These are phyloP conservation scores for Silvanus unidentatus DNA, from an alignment of 2,888 invertebrate genomes.

Conservation along the genomic window DNA sequence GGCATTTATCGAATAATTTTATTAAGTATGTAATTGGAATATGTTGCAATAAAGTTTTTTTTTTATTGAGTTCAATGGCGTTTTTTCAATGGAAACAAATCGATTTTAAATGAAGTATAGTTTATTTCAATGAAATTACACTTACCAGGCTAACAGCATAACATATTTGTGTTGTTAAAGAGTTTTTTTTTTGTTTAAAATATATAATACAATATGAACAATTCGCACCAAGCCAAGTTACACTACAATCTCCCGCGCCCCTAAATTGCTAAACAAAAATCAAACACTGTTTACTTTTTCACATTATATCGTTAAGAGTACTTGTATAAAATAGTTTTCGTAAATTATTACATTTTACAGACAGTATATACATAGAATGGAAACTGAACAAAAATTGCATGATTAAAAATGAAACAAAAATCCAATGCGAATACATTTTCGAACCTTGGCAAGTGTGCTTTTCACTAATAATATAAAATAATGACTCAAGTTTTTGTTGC, in stretches of 20 bases:
- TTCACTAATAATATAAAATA: constrained; percentile 25
- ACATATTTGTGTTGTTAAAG: constrained; percentile 27
- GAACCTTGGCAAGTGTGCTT: constrained; percentile 28
- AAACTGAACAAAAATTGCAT: not conserved
- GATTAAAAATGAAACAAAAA: constrained; percentile 8
- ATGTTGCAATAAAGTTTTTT: too few relatives aligned
- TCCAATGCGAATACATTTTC: not conserved
- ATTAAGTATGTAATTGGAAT: too few relatives aligned
- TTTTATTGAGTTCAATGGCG: too few relatives aligned
- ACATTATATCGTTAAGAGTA: too few relatives aligned
- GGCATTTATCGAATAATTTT: too few relatives aligned
- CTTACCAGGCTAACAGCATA: constrained; percentile 38
- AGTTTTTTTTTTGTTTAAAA: constrained; percentile 17
- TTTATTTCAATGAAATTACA: constrained; percentile 35
- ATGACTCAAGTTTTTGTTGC: constrained; percentile 23
- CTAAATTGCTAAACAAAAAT: constrained; percentile 9
- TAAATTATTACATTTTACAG: not conserved
- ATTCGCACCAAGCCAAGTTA: constrained; percentile 31
- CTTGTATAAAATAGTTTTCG: constrained; percentile 7
- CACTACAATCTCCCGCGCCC: constrained; percentile 7
- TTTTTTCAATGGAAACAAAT: too few relatives aligned
- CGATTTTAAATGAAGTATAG: constrained; percentile 22
- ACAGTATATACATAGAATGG: not conserved
- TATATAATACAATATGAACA: constrained; percentile 37
- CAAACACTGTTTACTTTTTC: constrained; percentile 2